Base-by-base conservation (phyloP, 2,888 invertebrate species). In the Leptothorax acervorum region DNA sequence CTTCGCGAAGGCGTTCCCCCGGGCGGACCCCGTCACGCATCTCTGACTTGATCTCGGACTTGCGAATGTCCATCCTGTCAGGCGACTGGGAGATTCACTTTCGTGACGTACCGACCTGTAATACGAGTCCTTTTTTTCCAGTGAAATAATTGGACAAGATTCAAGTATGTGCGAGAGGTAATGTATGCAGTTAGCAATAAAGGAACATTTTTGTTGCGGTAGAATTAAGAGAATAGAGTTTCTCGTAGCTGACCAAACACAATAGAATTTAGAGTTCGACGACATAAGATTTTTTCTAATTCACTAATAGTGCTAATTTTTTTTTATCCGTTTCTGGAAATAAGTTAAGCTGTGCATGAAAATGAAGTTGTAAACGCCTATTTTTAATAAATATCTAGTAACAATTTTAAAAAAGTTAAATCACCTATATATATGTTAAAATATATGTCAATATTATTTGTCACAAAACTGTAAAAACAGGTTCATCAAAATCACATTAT, bases 1-100 rank as follows among this genome's bases (percentile, higher is more conserved):
- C 83, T 87, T 90, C 55, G 62, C 68, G n/a, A 39, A 60, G 82
- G 71, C 66, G 84, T 75, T 85, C 83, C 57, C 84, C 15, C 63
- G 51, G 81, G 70, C 8, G 85, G 75, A 31, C 35, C 57, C 35
- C 42, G 68, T 78, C 53, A 55, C 42, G 66, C 28, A 78, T 23
- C 45, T 63, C n/a, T 66, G 39, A 42, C 45, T 68, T 78, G 68
- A 48, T 79, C 79, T 35, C 57, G 35, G 57, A 66, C 39, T 63
- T 23, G 57, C 55, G 57, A 68, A 57, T 70, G 18, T 23, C 55
- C 68, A 3, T n/a, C 70, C 31, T 48, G 79, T 18, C 48, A 23
- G 23, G 6, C 23, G 35, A 39, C 35, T 23, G 18, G 23, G 57
- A 79, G 70, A 79, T 70, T 79, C 79, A 79, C 79, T 79, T 79